Evolutionary conservation across 2,888 invertebrate species (phyloP), one percentile per base, ranked within the genome.

Genomic region (Mallateleia sp.): DNA sequence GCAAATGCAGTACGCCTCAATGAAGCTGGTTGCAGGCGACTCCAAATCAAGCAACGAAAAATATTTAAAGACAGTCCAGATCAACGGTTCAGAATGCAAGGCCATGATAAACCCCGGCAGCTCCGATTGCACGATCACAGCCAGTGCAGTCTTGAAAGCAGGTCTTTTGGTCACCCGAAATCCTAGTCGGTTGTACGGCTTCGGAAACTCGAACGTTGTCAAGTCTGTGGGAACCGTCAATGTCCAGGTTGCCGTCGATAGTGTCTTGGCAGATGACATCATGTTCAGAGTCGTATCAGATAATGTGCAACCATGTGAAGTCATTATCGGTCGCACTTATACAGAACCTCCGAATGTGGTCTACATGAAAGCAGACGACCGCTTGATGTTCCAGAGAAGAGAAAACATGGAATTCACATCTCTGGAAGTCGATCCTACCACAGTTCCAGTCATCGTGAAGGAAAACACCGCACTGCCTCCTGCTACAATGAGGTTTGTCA

Each of bases 81-180:
- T 71, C 0, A 58, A 72, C 11, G 8, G 5, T 4, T n/a, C 14
- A 5, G n/a, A n/a, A 4, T 4, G 4, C 4, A 6, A 14, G 14
- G 79, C 87, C 9, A 82, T 85, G 82, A 87, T 89, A n/a, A 82
- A 89, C 62, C 38, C 86, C 1, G 81, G 86, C 11, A 87, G 88
- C 28, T 84, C 81, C 24, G 84, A 78, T 14, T 88, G 88, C 47
- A 88, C 88, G 3, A 75, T 87, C 11, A 87, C 69, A 42, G 81
- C 86, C 11, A 50, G 74, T 38, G 47, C 42, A 20, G 79, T 87
- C 15, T 64, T 87, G 22, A 50, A 45, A 4, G 45, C 5, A 14
- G 45, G 14, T 45, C n/a, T 45, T 7, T 32, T 5, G 5, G 8
- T 32, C 8, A 32, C 32, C 32, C 5, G 32, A 32, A 32, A 32